Conservation (phyloP, 2,797 vertebrate species). For the Craterocephalus amniculus region DNA sequence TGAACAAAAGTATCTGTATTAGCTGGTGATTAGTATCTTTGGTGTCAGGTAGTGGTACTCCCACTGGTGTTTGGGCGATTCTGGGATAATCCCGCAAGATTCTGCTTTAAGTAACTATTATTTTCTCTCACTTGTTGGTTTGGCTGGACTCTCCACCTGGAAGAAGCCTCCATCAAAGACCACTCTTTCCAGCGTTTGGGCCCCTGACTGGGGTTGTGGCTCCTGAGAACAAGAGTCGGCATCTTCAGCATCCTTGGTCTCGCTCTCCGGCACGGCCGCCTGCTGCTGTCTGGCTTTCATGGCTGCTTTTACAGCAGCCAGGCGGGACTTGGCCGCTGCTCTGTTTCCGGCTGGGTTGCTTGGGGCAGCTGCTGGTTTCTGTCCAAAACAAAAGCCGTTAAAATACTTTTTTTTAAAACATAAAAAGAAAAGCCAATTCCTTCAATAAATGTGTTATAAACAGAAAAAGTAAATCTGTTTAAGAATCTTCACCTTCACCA, state of each 20-base stretch:
- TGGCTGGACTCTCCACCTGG: slow-evolving; percentile 90
- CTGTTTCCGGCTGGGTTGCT: slow-evolving; percentile 68
- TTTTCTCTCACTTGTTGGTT: slow-evolving; percentile 78
- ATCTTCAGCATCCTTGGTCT: slow-evolving; percentile 17
- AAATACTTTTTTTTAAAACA: slow-evolving; percentile 1
- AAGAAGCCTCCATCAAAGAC: slow-evolving; percentile 91
- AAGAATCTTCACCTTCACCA: slow-evolving; percentile 80
- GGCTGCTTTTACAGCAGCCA: slow-evolving; percentile 90
- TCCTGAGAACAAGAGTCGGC: slow-evolving; percentile 1
- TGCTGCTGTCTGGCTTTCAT: slow-evolving; percentile 85
- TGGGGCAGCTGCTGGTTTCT: slow-evolving; percentile 72
- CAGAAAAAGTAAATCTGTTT: neutral
- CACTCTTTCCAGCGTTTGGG: slow-evolving; percentile 66
- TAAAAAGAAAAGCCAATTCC: neutral
- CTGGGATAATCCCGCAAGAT: no score
- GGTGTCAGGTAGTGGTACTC: no score
- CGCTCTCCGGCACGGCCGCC: slow-evolving; percentile 43
- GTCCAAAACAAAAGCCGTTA: no score
- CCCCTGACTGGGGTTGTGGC: slow-evolving; percentile 58
- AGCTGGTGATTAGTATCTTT: no score
- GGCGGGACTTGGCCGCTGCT: slow-evolving; percentile 84
- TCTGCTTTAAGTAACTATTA: neutral
- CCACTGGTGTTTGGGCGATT: no score
- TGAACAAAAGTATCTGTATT: no score
- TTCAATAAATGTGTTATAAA: neutral